A percentile compares a stretch with the other conserved stretches of the same genome.
These are phyloP conservation scores for Chrysodeixis includens DNA, from an alignment of 2,888 invertebrate genomes.

Conservation along the genomic window DNA sequence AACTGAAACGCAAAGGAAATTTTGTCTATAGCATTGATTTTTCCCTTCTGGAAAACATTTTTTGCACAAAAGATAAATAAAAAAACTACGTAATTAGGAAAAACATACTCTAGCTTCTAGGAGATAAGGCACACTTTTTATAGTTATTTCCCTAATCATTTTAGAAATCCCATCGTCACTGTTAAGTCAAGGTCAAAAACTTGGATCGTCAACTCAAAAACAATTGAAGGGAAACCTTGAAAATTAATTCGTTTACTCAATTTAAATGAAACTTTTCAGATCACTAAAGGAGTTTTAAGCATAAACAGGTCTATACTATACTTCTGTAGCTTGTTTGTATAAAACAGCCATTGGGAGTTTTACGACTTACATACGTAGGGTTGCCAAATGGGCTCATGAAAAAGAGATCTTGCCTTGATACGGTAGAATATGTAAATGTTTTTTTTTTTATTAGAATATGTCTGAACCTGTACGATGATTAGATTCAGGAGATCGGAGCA, in stretches of 20 bases:
- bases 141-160: too few species aligned
- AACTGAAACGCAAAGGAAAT: too few species aligned
- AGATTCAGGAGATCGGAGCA: slow-evolving; percentile 50
- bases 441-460: slow-evolving; percentile 67
- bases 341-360: slow-evolving; percentile 71
- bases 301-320: slow-evolving; percentile 24
- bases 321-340: slow-evolving; percentile 66
- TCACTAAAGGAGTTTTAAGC: slow-evolving; percentile 19
- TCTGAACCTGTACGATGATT: slow-evolving; percentile 62
- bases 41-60: too few species aligned
- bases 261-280: slow-evolving; percentile 36
- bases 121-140: too few species aligned
- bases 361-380: slow-evolving; percentile 70
- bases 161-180: background rate
- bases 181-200: background rate
- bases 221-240: background rate
- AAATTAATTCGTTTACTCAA: slow-evolving; percentile 22
- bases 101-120: too few species aligned
- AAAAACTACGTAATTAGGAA: too few species aligned
- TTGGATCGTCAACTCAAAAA: background rate
- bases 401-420: slow-evolving; percentile 72
- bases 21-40: too few species aligned
- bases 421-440: slow-evolving; percentile 74
- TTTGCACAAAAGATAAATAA: too few species aligned
- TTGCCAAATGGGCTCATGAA: slow-evolving; percentile 82